These are phyloP conservation scores for Eptesicus fuscus DNA, from an alignment of 2,113 vertebrate genomes.

Conservation along the genomic window DNA sequence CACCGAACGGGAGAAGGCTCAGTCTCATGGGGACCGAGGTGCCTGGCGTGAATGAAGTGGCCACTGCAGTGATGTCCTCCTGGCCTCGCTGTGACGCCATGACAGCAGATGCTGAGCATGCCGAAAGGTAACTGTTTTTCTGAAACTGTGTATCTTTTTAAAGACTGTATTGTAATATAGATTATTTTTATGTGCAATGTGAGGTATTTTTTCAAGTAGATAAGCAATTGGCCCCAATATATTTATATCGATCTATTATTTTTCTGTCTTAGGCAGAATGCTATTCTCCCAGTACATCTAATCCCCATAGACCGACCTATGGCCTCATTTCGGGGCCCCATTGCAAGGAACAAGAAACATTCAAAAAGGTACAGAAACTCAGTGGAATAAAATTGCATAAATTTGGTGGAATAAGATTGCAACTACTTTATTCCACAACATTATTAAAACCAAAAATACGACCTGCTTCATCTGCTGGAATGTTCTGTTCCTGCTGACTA, in stretches of 20 bases:
- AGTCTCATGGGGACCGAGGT: rapidly evolving
- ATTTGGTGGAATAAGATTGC: too few relatives aligned
- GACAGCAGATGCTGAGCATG: too few relatives aligned
- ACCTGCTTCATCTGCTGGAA: background rate
- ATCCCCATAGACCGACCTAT: background rate
- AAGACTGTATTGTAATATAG: background rate
- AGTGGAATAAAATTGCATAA: background rate
- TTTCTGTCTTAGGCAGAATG: background rate
- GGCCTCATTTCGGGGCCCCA: background rate
- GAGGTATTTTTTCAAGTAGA: background rate
- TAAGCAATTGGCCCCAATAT: background rate
- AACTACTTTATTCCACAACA: background rate
- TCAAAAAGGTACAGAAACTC: background rate
- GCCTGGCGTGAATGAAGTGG: background rate
- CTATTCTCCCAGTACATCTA: background rate
- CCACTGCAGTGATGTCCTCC: too few relatives aligned
- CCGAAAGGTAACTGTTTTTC: background rate
- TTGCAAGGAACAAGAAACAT: background rate
- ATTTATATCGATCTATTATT: background rate
- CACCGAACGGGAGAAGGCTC: too few relatives aligned
- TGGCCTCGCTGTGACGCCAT: background rate
- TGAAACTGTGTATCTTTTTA: background rate
- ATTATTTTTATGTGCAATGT: background rate
- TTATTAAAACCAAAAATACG: background rate
- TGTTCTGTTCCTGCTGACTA: background rate